A percentile compares a stretch with the other conserved stretches of the same genome.
These are phyloP conservation scores for Cyclina sinensis DNA, from an alignment of 1,140 invertebrate species.

Conservation along the genomic window DNA sequence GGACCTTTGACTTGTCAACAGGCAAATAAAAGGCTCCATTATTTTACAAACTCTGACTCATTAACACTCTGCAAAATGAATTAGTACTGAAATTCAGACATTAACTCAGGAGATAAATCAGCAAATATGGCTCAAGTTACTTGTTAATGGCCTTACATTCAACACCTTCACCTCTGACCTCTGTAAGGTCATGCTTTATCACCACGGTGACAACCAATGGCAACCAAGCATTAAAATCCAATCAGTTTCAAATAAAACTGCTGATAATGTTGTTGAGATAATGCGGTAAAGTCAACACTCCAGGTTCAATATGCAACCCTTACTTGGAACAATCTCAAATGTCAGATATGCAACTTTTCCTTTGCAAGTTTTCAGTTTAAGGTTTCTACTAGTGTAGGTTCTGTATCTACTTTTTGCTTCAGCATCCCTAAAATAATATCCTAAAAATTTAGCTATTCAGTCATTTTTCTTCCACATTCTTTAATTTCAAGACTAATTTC, in stretches of 20 bases:
- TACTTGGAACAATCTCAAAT: too few species aligned
- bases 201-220: constrained; percentile 19
- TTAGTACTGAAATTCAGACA: background rate
- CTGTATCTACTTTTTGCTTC: too few species aligned
- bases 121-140: background rate
- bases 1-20: too few species aligned
- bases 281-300: too few species aligned
- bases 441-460: too few species aligned
- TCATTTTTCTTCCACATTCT: too few species aligned
- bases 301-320: too few species aligned
- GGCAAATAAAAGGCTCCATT: background rate
- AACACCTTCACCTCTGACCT: constrained; percentile 44
- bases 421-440: too few species aligned
- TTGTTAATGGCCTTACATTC: constrained; percentile 49
- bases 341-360: too few species aligned
- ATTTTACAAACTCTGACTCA: background rate
- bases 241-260: constrained; percentile 39
- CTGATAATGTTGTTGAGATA: background rate
- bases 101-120: background rate
- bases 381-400: too few species aligned
- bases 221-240: constrained; percentile 42
- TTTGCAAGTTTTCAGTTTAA: too few species aligned
- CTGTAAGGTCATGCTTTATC: constrained; percentile 38
- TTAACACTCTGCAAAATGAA: background rate
- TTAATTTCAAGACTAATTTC: too few species aligned